A percentile compares a stretch with the other conserved stretches of the same genome.
Conservation (phyloP, 23 tunicate genomes). For the Halocynthia roretzi region DNA sequence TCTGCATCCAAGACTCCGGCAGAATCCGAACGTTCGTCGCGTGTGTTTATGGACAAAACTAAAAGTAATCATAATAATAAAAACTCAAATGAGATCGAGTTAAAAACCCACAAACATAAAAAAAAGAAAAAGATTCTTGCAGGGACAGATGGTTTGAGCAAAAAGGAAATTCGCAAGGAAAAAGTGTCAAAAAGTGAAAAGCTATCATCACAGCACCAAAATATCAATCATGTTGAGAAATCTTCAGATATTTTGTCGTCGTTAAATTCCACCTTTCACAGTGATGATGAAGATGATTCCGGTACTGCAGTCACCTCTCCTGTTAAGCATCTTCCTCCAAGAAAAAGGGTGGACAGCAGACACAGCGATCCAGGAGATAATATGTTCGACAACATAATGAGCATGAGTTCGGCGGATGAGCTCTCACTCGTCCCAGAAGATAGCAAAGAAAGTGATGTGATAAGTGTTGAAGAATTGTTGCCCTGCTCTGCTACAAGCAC, state of each 20-base stretch:
- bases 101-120: conserved; percentile 17
- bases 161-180: too few relatives aligned
- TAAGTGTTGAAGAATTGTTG: background rate
- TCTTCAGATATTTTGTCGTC: too few relatives aligned
- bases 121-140: background rate
- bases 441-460: conserved; percentile 5
- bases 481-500: background rate
- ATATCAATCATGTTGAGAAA: too few relatives aligned
- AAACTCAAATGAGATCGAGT: background rate
- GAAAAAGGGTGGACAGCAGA: conserved; percentile 31
- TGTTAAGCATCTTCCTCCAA: background rate
- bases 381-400: conserved; percentile 73
- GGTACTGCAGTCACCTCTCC: too few relatives aligned
- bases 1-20: too few relatives aligned
- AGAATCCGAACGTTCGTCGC: background rate
- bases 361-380: conserved; percentile 67
- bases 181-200: too few relatives aligned
- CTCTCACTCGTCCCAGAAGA: background rate
- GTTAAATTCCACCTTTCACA: too few relatives aligned
- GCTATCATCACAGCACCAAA: too few relatives aligned
- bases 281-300: too few relatives aligned
- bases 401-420: conserved; percentile 5
- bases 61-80: conserved; percentile 6
- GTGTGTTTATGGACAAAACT: background rate
- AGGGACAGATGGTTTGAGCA: too few relatives aligned